phyloP scores from a whole-genome alignment of 2,888 invertebrate species.

The Hypselothyrea guttata region DNA sequence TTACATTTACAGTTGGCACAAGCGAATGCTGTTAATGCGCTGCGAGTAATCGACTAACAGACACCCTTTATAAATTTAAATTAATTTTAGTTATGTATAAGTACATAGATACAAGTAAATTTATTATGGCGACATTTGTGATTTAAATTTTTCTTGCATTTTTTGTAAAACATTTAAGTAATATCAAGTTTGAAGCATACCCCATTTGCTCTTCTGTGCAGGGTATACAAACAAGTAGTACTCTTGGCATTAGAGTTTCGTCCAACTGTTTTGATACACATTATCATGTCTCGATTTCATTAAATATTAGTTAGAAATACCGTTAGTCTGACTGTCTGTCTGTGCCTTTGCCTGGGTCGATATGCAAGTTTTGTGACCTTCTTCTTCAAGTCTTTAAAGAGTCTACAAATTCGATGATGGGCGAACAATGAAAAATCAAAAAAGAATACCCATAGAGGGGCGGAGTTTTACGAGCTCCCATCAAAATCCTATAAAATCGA shows the following conservation, averaged over 20 bases:
- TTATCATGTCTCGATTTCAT: conserved; percentile 69
- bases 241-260: conserved; percentile 24
- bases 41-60: too few relatives aligned
- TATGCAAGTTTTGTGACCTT: conserved; percentile 49
- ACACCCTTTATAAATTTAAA: too few relatives aligned
- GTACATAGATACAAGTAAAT: too few relatives aligned
- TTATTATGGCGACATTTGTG: too few relatives aligned
- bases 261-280: conserved; percentile 46
- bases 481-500: conserved; percentile 60
- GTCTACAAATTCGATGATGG: conserved; percentile 19
- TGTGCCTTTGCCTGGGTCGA: conserved; percentile 6
- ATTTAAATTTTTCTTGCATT: too few relatives aligned
- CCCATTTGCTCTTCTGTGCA: too few relatives aligned
- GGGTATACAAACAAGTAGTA: too few relatives aligned
- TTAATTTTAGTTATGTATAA: too few relatives aligned
- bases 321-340: conserved; percentile 46
- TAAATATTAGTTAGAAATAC: conserved; percentile 48
- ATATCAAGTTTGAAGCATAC: too few relatives aligned
- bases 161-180: too few relatives aligned
- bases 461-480: conserved; percentile 50
- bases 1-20: conserved; percentile 48
- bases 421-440: conserved; percentile 15
- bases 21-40: too few relatives aligned
- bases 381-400: conserved; percentile 28
- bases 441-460: not conserved